phyloP scores from a whole-genome alignment of 2,888 invertebrate species.

The Parochlus steinenii region DNA sequence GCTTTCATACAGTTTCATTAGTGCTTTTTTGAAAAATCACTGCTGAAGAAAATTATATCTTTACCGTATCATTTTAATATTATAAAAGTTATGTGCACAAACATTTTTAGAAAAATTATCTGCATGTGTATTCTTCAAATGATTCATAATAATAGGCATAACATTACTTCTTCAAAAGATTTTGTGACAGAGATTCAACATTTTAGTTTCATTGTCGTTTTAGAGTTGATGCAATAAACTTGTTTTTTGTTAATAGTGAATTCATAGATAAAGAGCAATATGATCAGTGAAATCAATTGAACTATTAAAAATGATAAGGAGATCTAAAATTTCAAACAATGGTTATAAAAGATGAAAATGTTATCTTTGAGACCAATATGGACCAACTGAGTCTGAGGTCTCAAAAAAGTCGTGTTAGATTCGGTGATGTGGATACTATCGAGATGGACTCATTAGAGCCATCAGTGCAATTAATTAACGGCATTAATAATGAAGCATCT shows the following conservation, averaged over 20 bases:
- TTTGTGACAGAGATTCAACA: too few species aligned
- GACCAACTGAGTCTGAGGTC: conserved; percentile 9
- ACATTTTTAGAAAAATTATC: too few species aligned
- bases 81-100: too few species aligned
- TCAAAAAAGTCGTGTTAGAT: conserved; percentile 12
- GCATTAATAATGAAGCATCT: conserved; percentile 1
- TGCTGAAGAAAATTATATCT: too few species aligned
- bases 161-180: too few species aligned
- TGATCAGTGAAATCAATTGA: background rate
- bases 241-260: background rate
- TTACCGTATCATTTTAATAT: too few species aligned
- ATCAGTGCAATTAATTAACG: conserved; percentile 8
- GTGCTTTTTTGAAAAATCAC: background rate
- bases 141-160: too few species aligned
- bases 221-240: too few species aligned
- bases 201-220: too few species aligned
- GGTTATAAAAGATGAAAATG: conserved; percentile 2
- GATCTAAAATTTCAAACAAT: background rate
- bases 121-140: too few species aligned
- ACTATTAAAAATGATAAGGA: background rate
- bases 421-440: conserved; percentile 14
- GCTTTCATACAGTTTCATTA: background rate
- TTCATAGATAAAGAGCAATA: background rate
- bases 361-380: background rate
- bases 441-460: conserved; percentile 17